A percentile compares a stretch with the other conserved stretches of the same genome.
These are phyloP conservation scores for Drosophila koepferae DNA, from an alignment of 2,888 invertebrate genomes.

Conservation along the genomic window DNA sequence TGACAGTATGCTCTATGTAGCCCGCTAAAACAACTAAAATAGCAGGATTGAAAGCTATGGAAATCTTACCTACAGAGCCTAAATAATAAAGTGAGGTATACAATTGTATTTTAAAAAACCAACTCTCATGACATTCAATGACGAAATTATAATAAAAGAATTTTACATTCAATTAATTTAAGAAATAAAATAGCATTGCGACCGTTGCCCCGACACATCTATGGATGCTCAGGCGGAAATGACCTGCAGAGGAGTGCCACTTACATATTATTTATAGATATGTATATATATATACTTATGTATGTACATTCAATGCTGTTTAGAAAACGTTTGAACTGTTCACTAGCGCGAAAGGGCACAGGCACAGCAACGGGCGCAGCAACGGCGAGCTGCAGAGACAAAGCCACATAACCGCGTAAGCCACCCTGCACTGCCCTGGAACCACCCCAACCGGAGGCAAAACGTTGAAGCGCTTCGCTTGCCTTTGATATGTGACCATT, in stretches of 20 bases:
- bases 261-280: background rate
- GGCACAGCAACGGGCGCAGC: constrained; percentile 4
- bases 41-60: no score
- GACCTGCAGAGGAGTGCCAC: constrained; percentile 5
- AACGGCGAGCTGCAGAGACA: constrained; percentile 3
- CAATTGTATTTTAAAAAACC: background rate
- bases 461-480: constrained; percentile 42
- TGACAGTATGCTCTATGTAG: background rate
- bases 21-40: background rate
- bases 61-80: background rate
- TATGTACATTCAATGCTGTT: constrained; percentile 5
- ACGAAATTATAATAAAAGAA: background rate
- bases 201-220: background rate
- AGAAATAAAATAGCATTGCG: background rate
- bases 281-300: background rate
- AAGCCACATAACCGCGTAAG: constrained; percentile 9
- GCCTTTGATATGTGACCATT: constrained; percentile 52
- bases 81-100: background rate
- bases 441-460: constrained; percentile 34
- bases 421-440: constrained; percentile 21
- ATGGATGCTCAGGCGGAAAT: constrained; percentile 5
- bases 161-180: background rate
- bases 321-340: constrained; percentile 30
- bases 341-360: constrained; percentile 15
- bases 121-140: background rate